Percentiles rank a stretch among this genome's conserved stretches.
Evolutionary conservation across 1,140 invertebrate species (phyloP).

Genomic region (Hycleus phaleratus): DNA sequence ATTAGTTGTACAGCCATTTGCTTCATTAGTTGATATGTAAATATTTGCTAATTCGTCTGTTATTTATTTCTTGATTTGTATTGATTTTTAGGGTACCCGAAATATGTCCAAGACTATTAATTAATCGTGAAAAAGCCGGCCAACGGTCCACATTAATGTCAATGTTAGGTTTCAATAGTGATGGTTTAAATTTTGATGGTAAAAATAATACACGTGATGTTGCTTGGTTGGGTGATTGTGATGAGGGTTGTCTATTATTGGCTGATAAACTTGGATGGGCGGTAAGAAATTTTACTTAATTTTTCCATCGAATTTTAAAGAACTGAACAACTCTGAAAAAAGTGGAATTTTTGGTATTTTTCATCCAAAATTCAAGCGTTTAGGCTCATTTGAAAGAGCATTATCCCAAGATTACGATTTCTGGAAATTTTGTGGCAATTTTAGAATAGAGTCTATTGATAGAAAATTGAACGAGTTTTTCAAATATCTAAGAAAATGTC

Average conservation of each 20-base stretch:
- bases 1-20: constrained; percentile 90
- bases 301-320: background rate
- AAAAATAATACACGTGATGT: constrained; percentile 68
- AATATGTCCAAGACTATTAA: constrained; percentile 70
- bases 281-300: constrained; percentile 42
- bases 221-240: constrained; percentile 80
- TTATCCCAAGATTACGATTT: too few relatives aligned
- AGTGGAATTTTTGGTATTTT: too few relatives aligned
- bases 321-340: too few relatives aligned
- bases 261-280: constrained; percentile 80
- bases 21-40: constrained; percentile 75
- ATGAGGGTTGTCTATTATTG: constrained; percentile 71
- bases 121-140: constrained; percentile 75
- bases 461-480: too few relatives aligned
- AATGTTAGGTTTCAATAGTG: constrained; percentile 48
- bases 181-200: constrained; percentile 59
- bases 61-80: background rate
- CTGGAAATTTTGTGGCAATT: too few relatives aligned
- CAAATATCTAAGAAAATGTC: too few relatives aligned
- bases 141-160: constrained; percentile 46
- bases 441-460: too few relatives aligned
- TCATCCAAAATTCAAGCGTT: too few relatives aligned
- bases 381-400: too few relatives aligned
- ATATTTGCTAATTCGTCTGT: constrained; percentile 10
- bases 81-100: constrained; percentile 53